Evolutionary conservation across 2,113 vertebrate genomes (phyloP), one percentile per base, ranked within the genome.

Genomic region (Sinocyclocheilus anshuiensis): DNA sequence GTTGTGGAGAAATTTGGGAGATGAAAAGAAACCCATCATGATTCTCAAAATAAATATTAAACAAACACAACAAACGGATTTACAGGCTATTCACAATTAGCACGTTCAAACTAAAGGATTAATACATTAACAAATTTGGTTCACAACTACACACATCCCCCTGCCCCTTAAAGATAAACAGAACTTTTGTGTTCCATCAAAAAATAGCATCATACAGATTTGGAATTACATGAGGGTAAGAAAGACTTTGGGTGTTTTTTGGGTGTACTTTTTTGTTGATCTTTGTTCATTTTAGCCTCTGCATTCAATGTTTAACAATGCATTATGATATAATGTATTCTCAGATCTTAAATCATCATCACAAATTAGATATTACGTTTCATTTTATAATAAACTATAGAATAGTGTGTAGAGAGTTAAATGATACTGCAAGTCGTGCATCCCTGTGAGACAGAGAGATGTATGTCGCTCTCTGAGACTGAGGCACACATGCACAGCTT

Each of bases 401-500:
- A 8, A 6, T 13, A n/a, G 39, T 39, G n/a, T 45, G 36, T 36
- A 59, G 53, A 79, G 55, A n/a, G 39, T 74, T 45, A 13, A 59
- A 20, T n/a, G 77, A 61, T 16, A 39, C 55, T 79, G 77, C 12
- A 7, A 4, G 29, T 57, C 6, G 33, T 42, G 36, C 61, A 42
- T 29, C 48, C 39, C 61, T 81, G 39, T 48, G 79, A 81, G 79
- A 50, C 61, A 50, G 59, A 48, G n/a, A 81, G 59, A 82, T 82
- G 80, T 69, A 33, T 53, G 80, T 82, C 45, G 16, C 63, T 82
- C 80, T 50, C n/a, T 22, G 45, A 69, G 63, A 50, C 80, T 53
- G 42, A 69, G 80, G 79, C 45, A 22, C 72, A 82, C 79, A 81
- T 45, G 72, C 77, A 72, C 85, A 63, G 83, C 81, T 82, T 90